Evolutionary conservation across 2,888 invertebrate species (phyloP).

Genomic region (Watsonalla binaria): DNA sequence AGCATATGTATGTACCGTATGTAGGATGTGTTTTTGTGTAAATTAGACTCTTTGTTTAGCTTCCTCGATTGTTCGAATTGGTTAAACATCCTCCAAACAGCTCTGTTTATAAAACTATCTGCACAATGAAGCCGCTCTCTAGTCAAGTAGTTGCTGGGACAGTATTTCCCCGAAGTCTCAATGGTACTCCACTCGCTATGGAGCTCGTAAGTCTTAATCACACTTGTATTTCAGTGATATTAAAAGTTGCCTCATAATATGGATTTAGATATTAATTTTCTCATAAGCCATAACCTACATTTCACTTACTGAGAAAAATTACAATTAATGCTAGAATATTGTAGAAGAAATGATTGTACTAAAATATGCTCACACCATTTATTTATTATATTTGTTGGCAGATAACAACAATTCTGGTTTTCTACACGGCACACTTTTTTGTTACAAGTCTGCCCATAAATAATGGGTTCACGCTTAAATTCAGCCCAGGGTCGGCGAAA

Average conservation of each 20-base stretch:
- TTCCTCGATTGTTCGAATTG: conserved; percentile 6
- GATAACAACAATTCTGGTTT: conserved; percentile 24
- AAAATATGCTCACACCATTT: too few relatives aligned
- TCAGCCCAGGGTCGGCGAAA: conserved; percentile 36
- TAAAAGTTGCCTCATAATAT: too few relatives aligned
- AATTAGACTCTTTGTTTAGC: conserved; percentile 1
- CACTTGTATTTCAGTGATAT: too few relatives aligned
- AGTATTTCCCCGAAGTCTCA: background rate
- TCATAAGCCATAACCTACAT: too few relatives aligned
- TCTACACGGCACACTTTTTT: conserved; percentile 19
- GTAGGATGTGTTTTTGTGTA: conserved; percentile 1
- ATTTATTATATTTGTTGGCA: conserved; percentile 29
- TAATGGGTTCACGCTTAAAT: conserved; percentile 47
- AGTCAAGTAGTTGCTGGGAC: background rate
- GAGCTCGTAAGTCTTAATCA: conserved; percentile 26
- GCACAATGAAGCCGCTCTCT: conserved; percentile 9
- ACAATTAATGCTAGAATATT: too few relatives aligned
- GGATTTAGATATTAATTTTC: too few relatives aligned
- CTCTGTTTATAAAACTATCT: conserved; percentile 16
- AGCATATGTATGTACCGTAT: background rate
- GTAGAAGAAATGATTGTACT: too few relatives aligned
- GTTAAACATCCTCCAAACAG: conserved; percentile 19
- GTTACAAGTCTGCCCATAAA: conserved; percentile 41
- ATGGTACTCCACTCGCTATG: conserved; percentile 21
- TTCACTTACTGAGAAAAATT: too few relatives aligned